phyloP scores from a whole-genome alignment of 35 echinoderm and acorn worm genomes.

The Lytechinus pictus region DNA sequence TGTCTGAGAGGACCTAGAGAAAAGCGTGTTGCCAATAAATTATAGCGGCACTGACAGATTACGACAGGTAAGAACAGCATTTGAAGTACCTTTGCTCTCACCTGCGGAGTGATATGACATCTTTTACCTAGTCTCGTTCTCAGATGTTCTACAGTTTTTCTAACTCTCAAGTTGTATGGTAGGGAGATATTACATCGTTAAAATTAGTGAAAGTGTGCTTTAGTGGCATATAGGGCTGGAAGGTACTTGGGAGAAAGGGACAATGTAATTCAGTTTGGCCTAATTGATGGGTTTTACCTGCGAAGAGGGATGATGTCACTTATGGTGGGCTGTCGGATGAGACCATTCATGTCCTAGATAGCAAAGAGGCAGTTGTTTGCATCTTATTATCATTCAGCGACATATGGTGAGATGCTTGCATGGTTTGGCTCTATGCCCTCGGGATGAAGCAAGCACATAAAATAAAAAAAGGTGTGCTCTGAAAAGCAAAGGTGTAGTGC shows the following conservation, averaged over 20 bases:
- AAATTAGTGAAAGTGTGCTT: not conserved
- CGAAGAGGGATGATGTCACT: not conserved
- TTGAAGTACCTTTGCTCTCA: not conserved
- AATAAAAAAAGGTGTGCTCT: constrained; percentile 16
- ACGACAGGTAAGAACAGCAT: constrained; percentile 17
- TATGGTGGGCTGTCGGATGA: not conserved
- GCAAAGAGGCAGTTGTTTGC: not conserved
- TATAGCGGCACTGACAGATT: not conserved
- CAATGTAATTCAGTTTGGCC: not conserved
- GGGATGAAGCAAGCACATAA: not conserved
- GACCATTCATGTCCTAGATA: constrained; percentile 14
- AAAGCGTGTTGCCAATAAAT: not conserved
- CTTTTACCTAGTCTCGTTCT: not conserved
- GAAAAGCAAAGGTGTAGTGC: constrained; percentile 15
- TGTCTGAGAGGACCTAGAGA: not conserved
- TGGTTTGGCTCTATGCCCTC: not conserved
- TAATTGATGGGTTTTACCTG: not conserved
- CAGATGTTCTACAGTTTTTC: not conserved
- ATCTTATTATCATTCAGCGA: constrained; percentile 42
- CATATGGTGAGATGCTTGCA: constrained; percentile 48
- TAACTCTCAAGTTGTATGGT: not conserved
- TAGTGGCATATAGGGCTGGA: not conserved
- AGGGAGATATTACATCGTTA: not conserved
- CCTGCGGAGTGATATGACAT: not conserved
- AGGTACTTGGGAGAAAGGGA: not conserved